Conservation (phyloP, 2,888 invertebrate genomes). For the Ochropleura plecta region DNA sequence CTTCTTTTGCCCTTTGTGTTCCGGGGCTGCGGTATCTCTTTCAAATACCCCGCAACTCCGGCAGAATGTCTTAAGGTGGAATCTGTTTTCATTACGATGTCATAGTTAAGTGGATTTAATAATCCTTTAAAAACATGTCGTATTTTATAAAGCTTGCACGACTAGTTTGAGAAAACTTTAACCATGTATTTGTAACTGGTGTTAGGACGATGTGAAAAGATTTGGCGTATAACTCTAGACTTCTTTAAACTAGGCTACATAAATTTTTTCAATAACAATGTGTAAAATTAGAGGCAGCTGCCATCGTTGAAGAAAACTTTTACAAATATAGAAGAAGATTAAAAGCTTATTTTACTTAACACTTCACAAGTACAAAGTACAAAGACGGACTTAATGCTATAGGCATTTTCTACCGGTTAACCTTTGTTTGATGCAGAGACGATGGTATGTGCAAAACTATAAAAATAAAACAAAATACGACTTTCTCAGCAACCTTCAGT, state of each 20-base stretch:
- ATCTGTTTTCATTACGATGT: constrained; percentile 22
- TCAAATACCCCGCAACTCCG: too few relatives aligned
- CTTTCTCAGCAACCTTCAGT: too few relatives aligned
- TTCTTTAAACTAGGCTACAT: background rate
- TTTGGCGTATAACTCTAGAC: background rate
- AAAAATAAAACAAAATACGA: too few relatives aligned
- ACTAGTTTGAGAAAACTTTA: background rate
- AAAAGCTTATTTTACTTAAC: too few relatives aligned
- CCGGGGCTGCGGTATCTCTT: too few relatives aligned
- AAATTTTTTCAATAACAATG: background rate
- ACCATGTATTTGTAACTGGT: background rate
- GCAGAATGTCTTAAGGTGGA: constrained; percentile 4
- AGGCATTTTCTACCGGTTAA: too few relatives aligned
- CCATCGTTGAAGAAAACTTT: background rate
- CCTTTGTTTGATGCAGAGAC: too few relatives aligned
- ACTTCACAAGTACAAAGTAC: too few relatives aligned
- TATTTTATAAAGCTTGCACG: constrained; percentile 6
- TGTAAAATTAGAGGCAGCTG: background rate
- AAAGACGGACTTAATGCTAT: too few relatives aligned
- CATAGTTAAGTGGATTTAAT: constrained; percentile 21
- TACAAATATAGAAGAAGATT: too few relatives aligned
- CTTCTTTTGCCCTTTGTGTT: too few relatives aligned
- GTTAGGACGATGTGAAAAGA: background rate
- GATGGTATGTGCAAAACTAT: too few relatives aligned
- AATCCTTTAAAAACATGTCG: constrained; percentile 13